phyloP scores from a whole-genome alignment of 2,888 invertebrate species.

The Anthoptus insignis region DNA sequence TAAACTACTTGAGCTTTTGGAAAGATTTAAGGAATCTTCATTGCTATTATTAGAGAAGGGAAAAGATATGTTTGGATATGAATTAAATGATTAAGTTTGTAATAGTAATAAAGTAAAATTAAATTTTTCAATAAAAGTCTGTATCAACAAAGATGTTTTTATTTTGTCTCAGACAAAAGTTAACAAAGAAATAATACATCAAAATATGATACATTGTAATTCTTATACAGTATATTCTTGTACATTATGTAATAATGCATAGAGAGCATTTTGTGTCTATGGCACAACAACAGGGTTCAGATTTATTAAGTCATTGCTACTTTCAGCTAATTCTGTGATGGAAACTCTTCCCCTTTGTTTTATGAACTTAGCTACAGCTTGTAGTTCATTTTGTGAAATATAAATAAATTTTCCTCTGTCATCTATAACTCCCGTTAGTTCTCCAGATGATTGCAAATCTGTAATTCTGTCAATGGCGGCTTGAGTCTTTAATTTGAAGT shows the following conservation, averaged over 20 bases:
- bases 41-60: conserved; percentile 91
- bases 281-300: conserved; percentile 87
- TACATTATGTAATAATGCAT: too few species aligned
- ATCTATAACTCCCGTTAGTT: conserved; percentile 98
- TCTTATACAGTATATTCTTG: conserved; percentile 18
- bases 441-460: conserved; percentile 93
- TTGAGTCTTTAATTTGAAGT: conserved; percentile 97
- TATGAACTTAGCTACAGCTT: conserved; percentile 98
- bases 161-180: conserved; percentile 47
- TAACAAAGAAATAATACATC: conserved; percentile 19
- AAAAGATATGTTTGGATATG: conserved; percentile 94
- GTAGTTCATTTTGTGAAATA: conserved; percentile 96
- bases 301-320: conserved; percentile 97
- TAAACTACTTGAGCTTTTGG: conserved; percentile 92
- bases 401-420: conserved; percentile 99
- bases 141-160: conserved; percentile 58
- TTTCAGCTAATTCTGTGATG: conserved; percentile 97
- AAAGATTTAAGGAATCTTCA: conserved; percentile 93
- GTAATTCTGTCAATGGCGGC: conserved; percentile 95
- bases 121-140: conserved; percentile 62
- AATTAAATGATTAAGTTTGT: conserved; percentile 61
- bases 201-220: conserved; percentile 8
- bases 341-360: conserved; percentile 98
- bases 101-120: neutral
- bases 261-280: conserved; percentile 50